phyloP scores from a whole-genome alignment of 1,140 invertebrate species.

The Manduca sexta region DNA sequence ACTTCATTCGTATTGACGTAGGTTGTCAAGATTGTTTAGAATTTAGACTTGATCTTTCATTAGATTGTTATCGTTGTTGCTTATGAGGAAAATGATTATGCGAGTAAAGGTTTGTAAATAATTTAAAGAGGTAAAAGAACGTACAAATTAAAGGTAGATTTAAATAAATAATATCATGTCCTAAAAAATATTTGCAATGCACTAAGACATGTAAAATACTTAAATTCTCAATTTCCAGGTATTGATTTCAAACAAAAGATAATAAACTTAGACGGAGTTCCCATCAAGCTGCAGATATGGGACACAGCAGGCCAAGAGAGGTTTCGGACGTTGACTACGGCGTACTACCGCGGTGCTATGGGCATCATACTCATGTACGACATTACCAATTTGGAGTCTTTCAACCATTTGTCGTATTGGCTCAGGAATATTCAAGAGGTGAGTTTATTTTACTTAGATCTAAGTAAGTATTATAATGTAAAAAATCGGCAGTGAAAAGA shows the following conservation, averaged over 20 bases:
- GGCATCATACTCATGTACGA: slow-evolving; percentile 92
- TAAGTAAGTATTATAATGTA: no score
- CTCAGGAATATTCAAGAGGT: slow-evolving; percentile 90
- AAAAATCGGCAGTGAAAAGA: no score
- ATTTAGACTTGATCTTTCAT: no score
- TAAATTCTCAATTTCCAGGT: slow-evolving; percentile 69
- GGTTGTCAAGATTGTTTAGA: no score
- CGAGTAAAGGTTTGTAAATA: no score
- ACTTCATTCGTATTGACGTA: no score
- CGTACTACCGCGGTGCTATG: slow-evolving; percentile 90
- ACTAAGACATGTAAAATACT: background rate
- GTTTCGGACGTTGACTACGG: slow-evolving; percentile 88
- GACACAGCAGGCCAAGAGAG: slow-evolving; percentile 84
- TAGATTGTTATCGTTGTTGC: no score
- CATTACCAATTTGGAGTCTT: slow-evolving; percentile 89
- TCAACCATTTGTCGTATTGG: slow-evolving; percentile 91
- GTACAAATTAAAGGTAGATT: no score
- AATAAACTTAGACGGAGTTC: slow-evolving; percentile 88
- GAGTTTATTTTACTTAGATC: slow-evolving; percentile 20
- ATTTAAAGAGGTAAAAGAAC: no score
- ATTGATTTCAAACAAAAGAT: slow-evolving; percentile 95
- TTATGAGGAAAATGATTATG: no score
- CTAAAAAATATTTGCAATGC: no score
- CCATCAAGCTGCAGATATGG: slow-evolving; percentile 92
- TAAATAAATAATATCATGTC: no score